Evolutionary conservation across 2,888 invertebrate genomes (phyloP), one percentile per base, ranked within the genome.

Genomic region (Crepidodera aurea): DNA sequence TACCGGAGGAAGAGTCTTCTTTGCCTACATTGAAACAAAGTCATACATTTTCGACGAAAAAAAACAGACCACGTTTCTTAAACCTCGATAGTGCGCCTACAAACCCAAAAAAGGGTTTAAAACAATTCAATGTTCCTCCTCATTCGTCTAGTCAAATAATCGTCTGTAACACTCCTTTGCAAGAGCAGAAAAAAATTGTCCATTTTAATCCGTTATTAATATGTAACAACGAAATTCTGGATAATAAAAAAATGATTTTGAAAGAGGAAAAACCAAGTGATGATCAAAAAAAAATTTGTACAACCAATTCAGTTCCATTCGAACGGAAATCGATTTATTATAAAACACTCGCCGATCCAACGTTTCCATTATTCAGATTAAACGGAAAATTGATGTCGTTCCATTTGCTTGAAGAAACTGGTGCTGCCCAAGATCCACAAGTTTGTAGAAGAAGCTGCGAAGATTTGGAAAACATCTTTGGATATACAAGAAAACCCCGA

Each of bases 331-430:
- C 19, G 6, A 1, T 25, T 5, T 16, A 42, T 16, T 54, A 54
- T 46, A 86, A 88, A 75, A 91, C 92, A 0, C 91, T 93, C 55
- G 87, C 90, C 42, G 93, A 93, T 79, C 93, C 93, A 1, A 84
- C 84, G 62, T 91, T 88, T 82, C 93, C 93, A 0, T 87, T 91
- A 16, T 91, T 92, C 71, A 87, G 89, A 73, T 84, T 85, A 62
- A 89, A 92, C 68, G 92, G 92, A 0, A 85, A 88, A 48, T 88
- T 89, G 3, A 88, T 90, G 60, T 92, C 93, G 10, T 27, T 34
- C 7, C 37, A 50, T 10, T 66, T 61, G 53, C 61, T 60, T 16
- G 40, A 57, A 12, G 59, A 58, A 18, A 60, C 37, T n/a, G n/a
- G n/a, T n/a, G n/a, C n/a, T n/a, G n/a, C n/a, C n/a, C n/a, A n/a